Evolutionary conservation across 2,113 vertebrate genomes (phyloP), one percentile per base, ranked within the genome.

Genomic region (Drymodes brunneopygia): DNA sequence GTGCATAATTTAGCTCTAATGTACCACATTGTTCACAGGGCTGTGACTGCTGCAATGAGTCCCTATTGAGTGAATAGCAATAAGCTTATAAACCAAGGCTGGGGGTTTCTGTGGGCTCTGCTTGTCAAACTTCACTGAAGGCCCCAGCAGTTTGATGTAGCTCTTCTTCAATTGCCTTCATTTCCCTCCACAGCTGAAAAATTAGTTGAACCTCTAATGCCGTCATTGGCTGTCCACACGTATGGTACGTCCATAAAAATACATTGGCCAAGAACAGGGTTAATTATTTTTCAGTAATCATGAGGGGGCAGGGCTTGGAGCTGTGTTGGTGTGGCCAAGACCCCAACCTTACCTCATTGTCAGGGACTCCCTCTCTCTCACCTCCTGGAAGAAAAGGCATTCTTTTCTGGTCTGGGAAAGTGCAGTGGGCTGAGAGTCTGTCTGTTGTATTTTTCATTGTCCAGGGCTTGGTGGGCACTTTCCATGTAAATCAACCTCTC

Each of bases 1-100:
- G 85, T 94, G 93, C 67, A 66, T 95, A 96, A 92, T 92, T 94
- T 86, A 90, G 31, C 64, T 94, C 42, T 95, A 86, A 92, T 53
- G 24, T 66, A 47, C 24, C 62, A 58, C 84, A 88, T 62, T 95
- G 90, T 86, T 93, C 93, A 54, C 51, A 56, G 36, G 84, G 15
- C 58, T 70, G 74, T 90, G 85, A 47, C 85, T 73, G 42, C 60
- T 83, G 5, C 58, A 92, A 48, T 0, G 13, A 54, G 21, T 51
- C 15, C 66, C 47, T 86, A 19, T 28, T 44, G 66, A 80, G 57
- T 12, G 87, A 94, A 86, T 15, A 64, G 22, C 47, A 86, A 67
- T 78, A 44, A 56, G 7, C 22, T 73, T 40, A 12, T 31, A 50
- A 64, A 54, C 9, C 9, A 21, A 73, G 54, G 50, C 22, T 80